Conservation (phyloP, 2,113 vertebrate species). For the Mixornis gularis region DNA sequence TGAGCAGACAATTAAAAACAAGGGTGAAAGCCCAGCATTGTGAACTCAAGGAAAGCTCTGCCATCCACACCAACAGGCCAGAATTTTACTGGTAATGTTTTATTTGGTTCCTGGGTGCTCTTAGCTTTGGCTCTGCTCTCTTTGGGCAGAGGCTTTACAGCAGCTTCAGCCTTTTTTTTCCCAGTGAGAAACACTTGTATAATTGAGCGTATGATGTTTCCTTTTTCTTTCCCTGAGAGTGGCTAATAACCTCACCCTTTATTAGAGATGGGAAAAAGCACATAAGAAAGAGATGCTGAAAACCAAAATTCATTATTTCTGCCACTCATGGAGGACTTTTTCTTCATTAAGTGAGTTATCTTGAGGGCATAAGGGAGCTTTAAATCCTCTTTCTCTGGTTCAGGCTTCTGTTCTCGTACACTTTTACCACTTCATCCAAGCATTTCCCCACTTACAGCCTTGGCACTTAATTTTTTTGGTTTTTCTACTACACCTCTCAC, state of each 20-base stretch:
- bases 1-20: neutral
- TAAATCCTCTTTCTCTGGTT: conserved; percentile 9
- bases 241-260: conserved; percentile 31
- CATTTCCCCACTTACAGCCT: neutral
- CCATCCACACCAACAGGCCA: neutral
- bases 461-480: neutral
- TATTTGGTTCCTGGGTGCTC: neutral
- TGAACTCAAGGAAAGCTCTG: neutral
- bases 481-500: neutral
- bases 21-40: neutral
- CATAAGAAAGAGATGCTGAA: conserved; percentile 25
- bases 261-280: conserved; percentile 17
- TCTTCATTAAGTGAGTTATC: conserved; percentile 5
- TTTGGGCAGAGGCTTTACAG: neutral
- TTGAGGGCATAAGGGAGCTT: conserved; percentile 11
- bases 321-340: conserved; percentile 8
- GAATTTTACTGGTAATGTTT: neutral
- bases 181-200: neutral
- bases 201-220: neutral
- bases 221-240: neutral
- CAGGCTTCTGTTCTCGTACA: neutral
- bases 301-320: conserved; percentile 44
- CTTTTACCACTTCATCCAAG: neutral
- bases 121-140: neutral
- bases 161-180: neutral